Evolutionary conservation across 2,797 vertebrate genomes (phyloP).

Genomic region (Pseudocheirus occidentalis): DNA sequence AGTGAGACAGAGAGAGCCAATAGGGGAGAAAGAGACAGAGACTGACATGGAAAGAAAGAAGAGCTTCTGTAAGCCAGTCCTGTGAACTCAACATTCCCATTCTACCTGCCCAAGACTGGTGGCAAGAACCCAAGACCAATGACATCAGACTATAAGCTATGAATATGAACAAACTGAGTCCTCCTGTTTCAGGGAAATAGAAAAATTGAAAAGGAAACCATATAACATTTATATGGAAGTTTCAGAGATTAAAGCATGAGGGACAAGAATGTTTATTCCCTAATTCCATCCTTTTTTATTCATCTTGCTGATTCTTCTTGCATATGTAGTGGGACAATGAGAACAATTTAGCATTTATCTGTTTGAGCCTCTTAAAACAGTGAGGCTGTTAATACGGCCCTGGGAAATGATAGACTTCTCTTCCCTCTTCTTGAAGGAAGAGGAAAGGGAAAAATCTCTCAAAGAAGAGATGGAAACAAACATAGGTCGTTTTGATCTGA

Average conservation of each 20-base stretch:
- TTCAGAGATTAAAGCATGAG: neutral
- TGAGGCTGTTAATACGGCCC: neutral
- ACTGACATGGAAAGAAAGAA: neutral
- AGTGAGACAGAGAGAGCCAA: neutral
- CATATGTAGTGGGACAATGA: neutral
- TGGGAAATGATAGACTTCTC: neutral
- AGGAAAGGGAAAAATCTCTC: neutral
- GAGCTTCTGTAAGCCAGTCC: neutral
- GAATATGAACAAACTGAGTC: neutral
- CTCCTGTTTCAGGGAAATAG: neutral
- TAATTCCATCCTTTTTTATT: neutral
- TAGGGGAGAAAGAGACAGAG: rapidly evolving
- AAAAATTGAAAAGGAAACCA: neutral
- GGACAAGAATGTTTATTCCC: neutral
- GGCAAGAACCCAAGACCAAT: neutral
- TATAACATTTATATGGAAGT: neutral
- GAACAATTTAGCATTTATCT: neutral
- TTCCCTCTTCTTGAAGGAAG: neutral
- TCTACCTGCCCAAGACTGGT: neutral
- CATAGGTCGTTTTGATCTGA: neutral
- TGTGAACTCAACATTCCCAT: neutral
- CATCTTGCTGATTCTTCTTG: neutral
- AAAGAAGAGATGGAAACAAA: neutral
- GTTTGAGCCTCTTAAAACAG: neutral
- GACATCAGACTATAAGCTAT: neutral